phyloP scores from a whole-genome alignment of 2,888 invertebrate species.

The Drosophila algonquin region DNA sequence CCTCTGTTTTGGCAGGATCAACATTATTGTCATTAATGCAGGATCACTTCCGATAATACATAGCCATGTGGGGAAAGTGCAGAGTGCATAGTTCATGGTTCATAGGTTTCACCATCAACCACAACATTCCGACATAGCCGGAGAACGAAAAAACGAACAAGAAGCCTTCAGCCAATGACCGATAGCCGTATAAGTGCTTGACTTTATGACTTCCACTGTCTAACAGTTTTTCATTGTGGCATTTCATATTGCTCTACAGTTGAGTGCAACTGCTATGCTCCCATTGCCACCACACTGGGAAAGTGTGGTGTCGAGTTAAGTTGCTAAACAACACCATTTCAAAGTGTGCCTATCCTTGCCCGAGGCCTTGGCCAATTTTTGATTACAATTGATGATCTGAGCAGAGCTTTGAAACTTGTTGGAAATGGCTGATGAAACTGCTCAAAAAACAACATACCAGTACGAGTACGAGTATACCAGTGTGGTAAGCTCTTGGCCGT shows the following conservation, averaged over 20 bases:
- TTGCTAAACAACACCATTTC: neutral
- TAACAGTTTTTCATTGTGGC: slow-evolving; percentile 11
- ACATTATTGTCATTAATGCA: neutral
- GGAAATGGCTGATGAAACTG: neutral
- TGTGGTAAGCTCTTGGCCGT: neutral
- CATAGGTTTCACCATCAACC: neutral
- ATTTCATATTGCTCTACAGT: neutral
- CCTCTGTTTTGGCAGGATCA: neutral
- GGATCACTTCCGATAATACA: neutral
- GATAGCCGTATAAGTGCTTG: too few relatives aligned
- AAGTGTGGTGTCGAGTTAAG: neutral
- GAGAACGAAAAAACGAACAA: neutral
- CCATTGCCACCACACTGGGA: neutral
- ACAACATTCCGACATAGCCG: neutral
- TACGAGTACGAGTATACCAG: neutral
- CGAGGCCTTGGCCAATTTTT: slow-evolving; percentile 3
- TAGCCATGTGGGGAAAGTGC: neutral
- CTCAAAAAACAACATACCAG: neutral
- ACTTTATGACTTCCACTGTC: neutral
- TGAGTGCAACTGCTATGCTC: neutral
- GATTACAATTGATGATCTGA: slow-evolving; percentile 15
- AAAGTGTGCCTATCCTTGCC: neutral
- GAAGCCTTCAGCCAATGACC: neutral
- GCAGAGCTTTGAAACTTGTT: neutral
- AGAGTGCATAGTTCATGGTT: too few relatives aligned